Evolutionary conservation across 2,888 invertebrate genomes (phyloP), one percentile per base, ranked within the genome.

Genomic region (Plutella xylostella): DNA sequence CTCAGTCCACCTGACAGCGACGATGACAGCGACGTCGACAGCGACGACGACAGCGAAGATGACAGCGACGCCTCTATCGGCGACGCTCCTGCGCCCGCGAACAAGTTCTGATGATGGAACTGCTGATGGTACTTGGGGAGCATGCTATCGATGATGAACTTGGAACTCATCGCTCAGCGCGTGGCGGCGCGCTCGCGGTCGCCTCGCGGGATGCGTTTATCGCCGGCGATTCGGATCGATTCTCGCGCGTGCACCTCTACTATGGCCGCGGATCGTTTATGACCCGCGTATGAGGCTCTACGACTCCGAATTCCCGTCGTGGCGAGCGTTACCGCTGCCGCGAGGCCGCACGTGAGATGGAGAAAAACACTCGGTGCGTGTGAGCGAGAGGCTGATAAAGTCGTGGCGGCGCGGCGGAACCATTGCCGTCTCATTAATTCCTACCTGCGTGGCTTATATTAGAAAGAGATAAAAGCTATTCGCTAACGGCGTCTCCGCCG

Each of bases 131-230:
- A 96, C 89, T 96, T 96, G 69, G 95, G 95, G 87, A 96, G 92
- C 94, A 96, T 95, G 89, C 94, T 94, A 93, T 96, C 95, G 88
- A 96, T 93, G 89, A 94, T 93, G 89, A 95, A 96, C 91, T 95
- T 96, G 89, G 94, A 94, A 90, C 91, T 93, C 95, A 96, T 96
- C 89, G 90, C 91, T 87, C 87, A 78, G 73, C 73, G 73, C 77
- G 78, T 77, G 78, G 44, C 46, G 47, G 48, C 39, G 42, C 48
- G 48, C 47, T 46, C 80, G 83, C 70, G 76, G 79, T 80, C 79
- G 78, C 77, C 78, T 78, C 78, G 77, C 74, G 76, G 79, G 73
- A 79, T 78, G 77, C 79, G 80, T 82, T 80, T 77, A 78, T 79
- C 78, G 76, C 80, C 79, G 80, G 78, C 78, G 78, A 76, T 76